These are phyloP conservation scores for Trachelus iudaicus DNA, from an alignment of 2,888 invertebrate genomes.

Conservation along the genomic window DNA sequence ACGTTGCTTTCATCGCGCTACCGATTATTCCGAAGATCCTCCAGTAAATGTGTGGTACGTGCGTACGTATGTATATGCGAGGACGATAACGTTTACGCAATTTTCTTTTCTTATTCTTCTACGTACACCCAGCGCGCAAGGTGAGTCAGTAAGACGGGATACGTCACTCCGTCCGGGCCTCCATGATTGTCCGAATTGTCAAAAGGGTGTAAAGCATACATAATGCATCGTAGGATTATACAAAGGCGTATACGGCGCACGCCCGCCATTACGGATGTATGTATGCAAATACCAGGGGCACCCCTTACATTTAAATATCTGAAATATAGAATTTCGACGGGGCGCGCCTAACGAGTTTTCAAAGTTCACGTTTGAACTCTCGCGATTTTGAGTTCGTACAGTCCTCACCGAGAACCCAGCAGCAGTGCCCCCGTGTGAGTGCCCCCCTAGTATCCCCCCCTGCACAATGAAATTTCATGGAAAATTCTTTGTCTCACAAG, in stretches of 20 bases:
- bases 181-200: conserved; percentile 50
- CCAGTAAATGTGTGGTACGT: too few relatives aligned
- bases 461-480: not conserved
- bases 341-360: conserved; percentile 22
- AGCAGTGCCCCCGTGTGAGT: not conserved
- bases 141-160: not conserved
- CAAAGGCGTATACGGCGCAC: conserved; percentile 44
- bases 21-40: too few relatives aligned
- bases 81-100: too few relatives aligned
- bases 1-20: too few relatives aligned
- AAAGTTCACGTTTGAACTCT: conserved; percentile 2
- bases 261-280: conserved; percentile 45
- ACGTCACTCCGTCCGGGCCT: conserved; percentile 12
- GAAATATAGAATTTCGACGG: conserved; percentile 42
- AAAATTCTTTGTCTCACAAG: not conserved
- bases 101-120: too few relatives aligned
- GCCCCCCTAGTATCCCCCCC: not conserved
- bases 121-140: too few relatives aligned
- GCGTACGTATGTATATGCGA: too few relatives aligned
- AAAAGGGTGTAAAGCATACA: conserved; percentile 49
- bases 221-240: conserved; percentile 49
- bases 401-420: not conserved
- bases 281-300: conserved; percentile 34
- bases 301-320: conserved; percentile 23
- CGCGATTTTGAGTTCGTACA: not conserved